Evolutionary conservation across 2,797 vertebrate genomes (phyloP).

Genomic region (Ispidina lecontei): DNA sequence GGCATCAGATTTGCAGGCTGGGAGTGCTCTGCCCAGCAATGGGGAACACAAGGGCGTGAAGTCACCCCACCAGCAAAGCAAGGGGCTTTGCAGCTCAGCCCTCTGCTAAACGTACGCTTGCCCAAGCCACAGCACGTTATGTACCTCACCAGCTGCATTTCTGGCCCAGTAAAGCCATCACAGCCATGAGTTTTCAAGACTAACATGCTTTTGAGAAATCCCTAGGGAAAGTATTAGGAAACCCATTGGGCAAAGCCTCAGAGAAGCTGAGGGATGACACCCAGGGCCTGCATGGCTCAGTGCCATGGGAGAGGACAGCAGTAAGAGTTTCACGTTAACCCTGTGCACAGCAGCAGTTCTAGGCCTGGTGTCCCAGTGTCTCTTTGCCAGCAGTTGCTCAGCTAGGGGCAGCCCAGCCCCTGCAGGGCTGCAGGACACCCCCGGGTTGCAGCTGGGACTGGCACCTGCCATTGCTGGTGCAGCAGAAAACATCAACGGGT

Average conservation of each 20-base stretch:
- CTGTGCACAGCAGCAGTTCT: background rate
- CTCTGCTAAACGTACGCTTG: background rate
- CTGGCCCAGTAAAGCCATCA: background rate
- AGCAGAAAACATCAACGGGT: background rate
- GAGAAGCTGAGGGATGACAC: background rate
- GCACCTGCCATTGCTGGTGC: fast-evolving
- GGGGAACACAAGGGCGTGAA: fast-evolving
- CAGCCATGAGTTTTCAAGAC: background rate
- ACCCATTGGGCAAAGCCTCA: background rate
- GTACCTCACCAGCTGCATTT: background rate
- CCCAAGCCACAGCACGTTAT: fast-evolving
- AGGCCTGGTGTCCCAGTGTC: fast-evolving
- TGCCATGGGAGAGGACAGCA: background rate
- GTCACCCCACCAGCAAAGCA: background rate
- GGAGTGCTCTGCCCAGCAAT: background rate
- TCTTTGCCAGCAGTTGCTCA: background rate
- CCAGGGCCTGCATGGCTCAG: fast-evolving
- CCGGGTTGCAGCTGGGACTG: background rate
- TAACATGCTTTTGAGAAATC: background rate
- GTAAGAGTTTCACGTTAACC: fast-evolving
- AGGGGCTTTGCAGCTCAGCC: background rate
- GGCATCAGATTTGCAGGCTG: background rate
- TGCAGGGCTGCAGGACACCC: background rate
- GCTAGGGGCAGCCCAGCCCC: background rate
- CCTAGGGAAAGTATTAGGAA: background rate